Evolutionary conservation across 1,140 invertebrate genomes (phyloP).

Genomic region (Magallana gigas): DNA sequence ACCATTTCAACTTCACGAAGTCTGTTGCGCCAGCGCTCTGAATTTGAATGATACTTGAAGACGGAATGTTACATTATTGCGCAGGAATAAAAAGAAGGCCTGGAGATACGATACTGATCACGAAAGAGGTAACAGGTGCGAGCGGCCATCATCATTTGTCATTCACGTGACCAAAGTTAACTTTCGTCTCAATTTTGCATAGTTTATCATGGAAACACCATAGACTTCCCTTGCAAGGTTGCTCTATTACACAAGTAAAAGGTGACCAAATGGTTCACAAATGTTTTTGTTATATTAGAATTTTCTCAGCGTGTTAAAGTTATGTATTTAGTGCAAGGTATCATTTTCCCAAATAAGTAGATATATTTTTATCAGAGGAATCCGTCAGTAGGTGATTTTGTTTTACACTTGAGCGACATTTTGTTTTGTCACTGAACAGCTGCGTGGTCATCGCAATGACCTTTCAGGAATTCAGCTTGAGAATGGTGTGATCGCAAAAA

Average conservation of each 20-base stretch:
- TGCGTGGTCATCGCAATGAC: neutral
- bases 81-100: constrained; percentile 28
- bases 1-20: constrained; percentile 28
- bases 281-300: no score
- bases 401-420: constrained; percentile 15
- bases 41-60: constrained; percentile 29
- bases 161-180: neutral
- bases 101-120: constrained; percentile 19
- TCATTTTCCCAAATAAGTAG: constrained; percentile 1
- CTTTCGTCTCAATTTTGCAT: neutral
- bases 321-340: neutral
- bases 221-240: no score
- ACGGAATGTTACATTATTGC: constrained; percentile 18
- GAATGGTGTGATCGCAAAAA: constrained; percentile 18
- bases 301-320: no score
- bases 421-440: constrained; percentile 25
- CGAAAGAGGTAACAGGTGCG: neutral
- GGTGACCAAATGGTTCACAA: no score
- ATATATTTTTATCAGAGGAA: neutral
- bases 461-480: constrained; percentile 24
- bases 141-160: constrained; percentile 6
- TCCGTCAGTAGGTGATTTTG: neutral
- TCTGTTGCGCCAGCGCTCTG: neutral
- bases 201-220: neutral
- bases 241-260: no score